phyloP scores from a whole-genome alignment of 2,888 invertebrate species.

The Sphaerophoria rueppellii region DNA sequence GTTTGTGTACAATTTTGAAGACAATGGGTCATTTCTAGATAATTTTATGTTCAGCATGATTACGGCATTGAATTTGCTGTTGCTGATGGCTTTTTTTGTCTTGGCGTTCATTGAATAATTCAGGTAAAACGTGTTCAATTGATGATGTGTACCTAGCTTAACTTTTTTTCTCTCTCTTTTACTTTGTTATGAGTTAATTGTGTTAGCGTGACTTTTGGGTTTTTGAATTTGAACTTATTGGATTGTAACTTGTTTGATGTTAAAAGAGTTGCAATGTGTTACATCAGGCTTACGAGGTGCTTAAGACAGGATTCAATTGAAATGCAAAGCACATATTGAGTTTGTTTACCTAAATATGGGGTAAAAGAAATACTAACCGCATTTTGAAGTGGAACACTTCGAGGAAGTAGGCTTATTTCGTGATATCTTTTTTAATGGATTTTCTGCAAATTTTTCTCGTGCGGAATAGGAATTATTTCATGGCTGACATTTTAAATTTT shows the following conservation, averaged over 20 bases:
- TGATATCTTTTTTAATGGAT: too few species aligned
- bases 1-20: conserved; percentile 37
- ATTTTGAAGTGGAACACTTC: too few species aligned
- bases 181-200: conserved; percentile 23
- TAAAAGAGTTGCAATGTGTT: conserved; percentile 42
- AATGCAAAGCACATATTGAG: not conserved
- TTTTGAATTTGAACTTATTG: conserved; percentile 65
- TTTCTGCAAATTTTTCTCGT: too few species aligned
- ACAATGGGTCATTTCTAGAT: conserved; percentile 32
- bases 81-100: conserved; percentile 8
- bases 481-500: too few species aligned
- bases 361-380: too few species aligned
- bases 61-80: conserved; percentile 49
- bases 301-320: conserved; percentile 3
- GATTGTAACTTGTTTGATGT: conserved; percentile 31
- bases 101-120: conserved; percentile 59
- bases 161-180: conserved; percentile 49
- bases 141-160: conserved; percentile 30
- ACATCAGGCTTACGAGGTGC: conserved; percentile 50
- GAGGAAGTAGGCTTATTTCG: too few species aligned
- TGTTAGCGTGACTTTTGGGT: conserved; percentile 64
- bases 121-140: conserved; percentile 46
- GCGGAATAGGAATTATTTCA: too few species aligned
- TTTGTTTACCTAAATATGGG: too few species aligned
- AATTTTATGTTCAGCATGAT: conserved; percentile 28